Evolutionary conservation across 2,113 vertebrate genomes (phyloP).

Genomic region (Dicerorhinus sumatrensis): DNA sequence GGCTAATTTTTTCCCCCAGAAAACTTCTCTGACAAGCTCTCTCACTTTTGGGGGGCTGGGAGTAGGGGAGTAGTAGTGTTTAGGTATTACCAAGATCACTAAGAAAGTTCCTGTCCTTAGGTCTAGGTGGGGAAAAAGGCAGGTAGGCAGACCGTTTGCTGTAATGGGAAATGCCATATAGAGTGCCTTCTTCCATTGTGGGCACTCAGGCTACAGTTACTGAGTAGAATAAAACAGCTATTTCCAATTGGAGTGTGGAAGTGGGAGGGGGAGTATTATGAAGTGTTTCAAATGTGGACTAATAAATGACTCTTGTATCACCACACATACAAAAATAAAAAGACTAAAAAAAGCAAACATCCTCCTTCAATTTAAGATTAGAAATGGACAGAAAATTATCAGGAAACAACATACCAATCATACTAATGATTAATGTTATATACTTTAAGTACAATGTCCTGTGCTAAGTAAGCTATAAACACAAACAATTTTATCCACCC

Average conservation of each 20-base stretch:
- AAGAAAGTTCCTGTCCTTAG: neutral
- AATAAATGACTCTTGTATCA: neutral
- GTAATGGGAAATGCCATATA: neutral
- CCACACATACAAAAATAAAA: slow-evolving; percentile 4
- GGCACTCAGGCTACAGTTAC: neutral
- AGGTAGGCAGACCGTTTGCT: neutral
- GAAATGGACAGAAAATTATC: slow-evolving; percentile 6
- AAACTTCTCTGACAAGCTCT: slow-evolving; percentile 32
- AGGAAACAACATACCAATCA: neutral
- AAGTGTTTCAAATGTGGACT: slow-evolving; percentile 7
- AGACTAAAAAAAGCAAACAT: slow-evolving; percentile 18
- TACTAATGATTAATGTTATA: neutral
- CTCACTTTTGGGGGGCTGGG: neutral
- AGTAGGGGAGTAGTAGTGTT: neutral
- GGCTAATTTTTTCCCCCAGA: slow-evolving; percentile 13
- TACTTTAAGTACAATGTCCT: neutral
- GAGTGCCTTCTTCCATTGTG: neutral
- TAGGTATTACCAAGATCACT: neutral
- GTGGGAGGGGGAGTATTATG: neutral
- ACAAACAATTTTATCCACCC: neutral
- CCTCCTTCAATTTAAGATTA: slow-evolving; percentile 40
- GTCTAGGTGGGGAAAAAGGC: neutral
- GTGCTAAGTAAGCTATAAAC: neutral
- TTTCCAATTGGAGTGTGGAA: neutral
- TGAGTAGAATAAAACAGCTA: slow-evolving; percentile 6